These are phyloP conservation scores for Anguilla megastoma DNA, from an alignment of 2,797 vertebrate genomes.

Conservation along the genomic window DNA sequence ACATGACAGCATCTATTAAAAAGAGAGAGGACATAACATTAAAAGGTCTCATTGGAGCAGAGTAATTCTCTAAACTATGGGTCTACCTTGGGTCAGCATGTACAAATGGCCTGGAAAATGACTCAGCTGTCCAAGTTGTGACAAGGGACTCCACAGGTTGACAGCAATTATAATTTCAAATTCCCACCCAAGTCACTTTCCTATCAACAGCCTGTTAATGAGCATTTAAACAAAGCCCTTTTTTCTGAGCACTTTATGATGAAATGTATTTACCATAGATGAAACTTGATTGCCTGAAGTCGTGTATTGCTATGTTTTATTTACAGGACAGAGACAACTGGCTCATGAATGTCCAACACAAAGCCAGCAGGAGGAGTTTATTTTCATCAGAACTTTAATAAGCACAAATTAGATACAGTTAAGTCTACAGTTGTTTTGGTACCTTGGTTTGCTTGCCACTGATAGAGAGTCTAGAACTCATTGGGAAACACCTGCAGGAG, in stretches of 20 bases:
- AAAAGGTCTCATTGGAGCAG: neutral
- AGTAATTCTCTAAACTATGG: neutral
- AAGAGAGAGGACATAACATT: neutral
- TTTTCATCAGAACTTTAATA: neutral
- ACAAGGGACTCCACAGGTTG: neutral
- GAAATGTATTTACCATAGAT: neutral
- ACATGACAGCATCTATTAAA: neutral
- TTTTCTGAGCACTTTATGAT: neutral
- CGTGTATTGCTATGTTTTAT: neutral
- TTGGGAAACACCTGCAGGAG: neutral
- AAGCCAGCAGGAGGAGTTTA: neutral
- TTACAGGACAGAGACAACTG: neutral
- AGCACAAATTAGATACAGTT: neutral
- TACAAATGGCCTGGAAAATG: neutral
- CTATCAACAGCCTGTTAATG: neutral
- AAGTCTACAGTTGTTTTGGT: neutral
- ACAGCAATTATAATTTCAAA: neutral
- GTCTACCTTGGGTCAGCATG: neutral
- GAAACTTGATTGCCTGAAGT: neutral
- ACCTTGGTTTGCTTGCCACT: neutral
- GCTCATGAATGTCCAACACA: neutral
- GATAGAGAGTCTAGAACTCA: neutral
- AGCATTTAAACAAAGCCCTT: neutral
- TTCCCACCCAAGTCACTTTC: neutral
- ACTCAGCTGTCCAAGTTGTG: neutral